Evolutionary conservation across 2,797 vertebrate species (phyloP).

Genomic region (Microctenopoma steveboyesi): DNA sequence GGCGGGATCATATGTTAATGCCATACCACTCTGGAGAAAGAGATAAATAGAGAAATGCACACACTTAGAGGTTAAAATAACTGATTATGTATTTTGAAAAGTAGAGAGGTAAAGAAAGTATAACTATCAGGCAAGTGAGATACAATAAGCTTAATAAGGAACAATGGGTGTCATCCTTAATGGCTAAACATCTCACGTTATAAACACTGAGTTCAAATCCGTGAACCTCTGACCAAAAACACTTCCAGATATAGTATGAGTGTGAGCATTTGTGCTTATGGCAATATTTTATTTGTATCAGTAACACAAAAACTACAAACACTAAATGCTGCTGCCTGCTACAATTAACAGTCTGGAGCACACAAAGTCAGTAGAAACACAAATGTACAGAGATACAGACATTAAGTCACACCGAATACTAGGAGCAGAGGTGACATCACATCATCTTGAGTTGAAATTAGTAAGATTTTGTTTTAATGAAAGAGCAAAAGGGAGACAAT

Average conservation of each 20-base stretch:
- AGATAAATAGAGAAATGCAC: constrained; percentile 41
- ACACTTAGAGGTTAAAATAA: constrained; percentile 21
- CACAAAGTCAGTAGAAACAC: not conserved
- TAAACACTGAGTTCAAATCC: constrained; percentile 5
- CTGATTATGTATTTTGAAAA: not conserved
- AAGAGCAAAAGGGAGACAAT: constrained; percentile 5
- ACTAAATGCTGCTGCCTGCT: too few species aligned
- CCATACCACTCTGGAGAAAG: constrained; percentile 91
- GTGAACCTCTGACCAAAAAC: too few species aligned
- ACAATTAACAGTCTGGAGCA: not conserved
- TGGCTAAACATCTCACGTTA: constrained; percentile 6
- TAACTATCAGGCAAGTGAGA: constrained; percentile 2
- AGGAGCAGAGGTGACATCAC: constrained; percentile 1
- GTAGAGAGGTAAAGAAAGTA: not conserved
- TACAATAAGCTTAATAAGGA: constrained; percentile 25
- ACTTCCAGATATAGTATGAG: too few species aligned
- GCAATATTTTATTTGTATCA: too few species aligned
- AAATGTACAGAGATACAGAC: not conserved
- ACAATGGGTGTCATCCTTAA: constrained; percentile 8
- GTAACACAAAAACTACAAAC: too few species aligned
- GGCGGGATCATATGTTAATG: constrained; percentile 95
- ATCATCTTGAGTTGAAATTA: not conserved
- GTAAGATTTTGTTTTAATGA: too few species aligned
- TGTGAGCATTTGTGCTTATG: too few species aligned
- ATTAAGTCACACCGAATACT: not conserved